phyloP scores from a whole-genome alignment of 2,113 vertebrate species.

The Trogon surrucura region DNA sequence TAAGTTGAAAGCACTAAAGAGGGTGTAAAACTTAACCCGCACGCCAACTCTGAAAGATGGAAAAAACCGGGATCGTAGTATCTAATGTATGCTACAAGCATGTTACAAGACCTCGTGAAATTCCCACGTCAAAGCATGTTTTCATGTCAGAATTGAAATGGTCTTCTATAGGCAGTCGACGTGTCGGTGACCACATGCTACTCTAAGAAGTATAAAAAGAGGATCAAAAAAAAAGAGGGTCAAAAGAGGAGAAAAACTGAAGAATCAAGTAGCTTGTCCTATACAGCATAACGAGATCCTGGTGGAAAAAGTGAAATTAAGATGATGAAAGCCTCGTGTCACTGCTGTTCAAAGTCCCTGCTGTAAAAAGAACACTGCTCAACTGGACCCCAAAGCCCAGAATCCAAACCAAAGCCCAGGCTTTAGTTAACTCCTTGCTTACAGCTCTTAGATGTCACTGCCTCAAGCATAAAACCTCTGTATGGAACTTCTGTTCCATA shows the following conservation, averaged over 20 bases:
- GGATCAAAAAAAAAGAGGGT: background rate
- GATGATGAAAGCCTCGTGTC: background rate
- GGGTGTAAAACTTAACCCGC: background rate
- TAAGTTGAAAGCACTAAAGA: background rate
- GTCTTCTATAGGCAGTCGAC: background rate
- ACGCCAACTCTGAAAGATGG: background rate
- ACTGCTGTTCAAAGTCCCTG: background rate
- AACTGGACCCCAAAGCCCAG: background rate
- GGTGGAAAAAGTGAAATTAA: background rate
- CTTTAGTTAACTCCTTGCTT: background rate
- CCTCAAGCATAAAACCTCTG: background rate
- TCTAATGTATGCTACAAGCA: constrained; percentile 15
- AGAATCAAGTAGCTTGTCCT: background rate
- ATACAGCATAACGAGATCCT: background rate
- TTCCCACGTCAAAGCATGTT: constrained; percentile 69
- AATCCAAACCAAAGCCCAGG: background rate
- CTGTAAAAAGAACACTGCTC: background rate
- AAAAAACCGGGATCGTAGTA: too few species aligned
- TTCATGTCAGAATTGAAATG: fast-evolving
- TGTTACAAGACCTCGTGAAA: constrained; percentile 89
- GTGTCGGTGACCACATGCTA: background rate
- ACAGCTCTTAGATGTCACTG: background rate
- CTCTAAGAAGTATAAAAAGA: background rate
- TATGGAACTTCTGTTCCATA: background rate
- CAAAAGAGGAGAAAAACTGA: background rate